Evolutionary conservation across 1,140 invertebrate species (phyloP), one percentile per base, ranked within the genome.

Genomic region (Drosophila saltans): DNA sequence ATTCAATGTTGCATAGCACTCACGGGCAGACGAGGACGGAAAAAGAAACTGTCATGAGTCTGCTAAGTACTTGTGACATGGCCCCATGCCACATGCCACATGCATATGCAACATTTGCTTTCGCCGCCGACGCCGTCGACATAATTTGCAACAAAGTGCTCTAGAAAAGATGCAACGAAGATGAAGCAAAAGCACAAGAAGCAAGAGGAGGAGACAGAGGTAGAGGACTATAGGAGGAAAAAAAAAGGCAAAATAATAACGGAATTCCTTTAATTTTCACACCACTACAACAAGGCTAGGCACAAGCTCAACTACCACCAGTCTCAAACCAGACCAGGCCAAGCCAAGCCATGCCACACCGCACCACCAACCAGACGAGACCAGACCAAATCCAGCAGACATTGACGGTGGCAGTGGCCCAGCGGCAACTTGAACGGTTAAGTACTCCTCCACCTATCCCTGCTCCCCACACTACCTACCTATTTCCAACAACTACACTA

Each of bases 201-300:
- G 65, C 0, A 21, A 3, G 5, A 21, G 65, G 1, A 21, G 5
- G 5, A 21, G 30, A 30, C 11, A 48, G 24, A 16, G 28, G 24
- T 39, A 24, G 3, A 24, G 57, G 1, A 11, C 39, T n/a, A 43
- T 9, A 64, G 39, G 55, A n/a, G 41, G 52, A 57, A 39, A 24
- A 73, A 88, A 83, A 89, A 78, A 89, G 77, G 74, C 77, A 64
- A 88, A 89, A 88, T 88, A 88, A 88, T 88, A 88, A 89, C 84
- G 84, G 84, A 89, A 88, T 88, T 89, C 84, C 84, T 88, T 88
- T 88, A 88, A 88, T 88, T 88, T 88, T 88, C 74, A 84, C 85
- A 80, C 77, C 80, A 86, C 79, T 73, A 80, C 69, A 78, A 61
- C 43, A 52, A 43, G 70, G 69, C 59, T 56, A 72, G 69, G 66